A percentile compares a stretch with the other conserved stretches of the same genome.
Conservation (phyloP, 1,140 invertebrate species). For the Heliconius himera region DNA sequence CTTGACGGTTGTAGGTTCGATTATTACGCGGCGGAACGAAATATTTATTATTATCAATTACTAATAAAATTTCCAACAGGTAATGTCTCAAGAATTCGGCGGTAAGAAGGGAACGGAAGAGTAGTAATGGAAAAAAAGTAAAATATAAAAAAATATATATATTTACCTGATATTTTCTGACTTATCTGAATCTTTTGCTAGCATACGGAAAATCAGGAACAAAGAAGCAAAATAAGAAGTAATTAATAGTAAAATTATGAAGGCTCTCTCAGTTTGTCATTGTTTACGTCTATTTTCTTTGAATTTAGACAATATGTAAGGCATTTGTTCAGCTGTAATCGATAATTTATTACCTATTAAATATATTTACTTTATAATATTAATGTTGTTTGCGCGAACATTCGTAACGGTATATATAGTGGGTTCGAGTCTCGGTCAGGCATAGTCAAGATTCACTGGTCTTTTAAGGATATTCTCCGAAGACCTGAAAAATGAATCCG, state of each 20-base stretch:
- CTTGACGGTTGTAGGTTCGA: too few relatives aligned
- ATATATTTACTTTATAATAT: conserved; percentile 25
- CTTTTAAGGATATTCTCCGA: conserved; percentile 27
- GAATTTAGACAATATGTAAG: neutral
- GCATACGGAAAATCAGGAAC: neutral
- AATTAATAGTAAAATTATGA: neutral
- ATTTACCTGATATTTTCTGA: too few relatives aligned
- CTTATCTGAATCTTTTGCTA: too few relatives aligned
- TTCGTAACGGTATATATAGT: conserved; percentile 20
- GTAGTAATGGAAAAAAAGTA: too few relatives aligned
- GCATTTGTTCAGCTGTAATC: conserved; percentile 20
- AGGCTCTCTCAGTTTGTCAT: neutral
- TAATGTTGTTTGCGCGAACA: conserved; percentile 21
- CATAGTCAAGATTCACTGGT: conserved; percentile 22
- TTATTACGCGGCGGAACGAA: too few relatives aligned
- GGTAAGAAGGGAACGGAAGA: too few relatives aligned
- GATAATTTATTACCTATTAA: conserved; percentile 36
- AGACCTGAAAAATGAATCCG: conserved; percentile 28
- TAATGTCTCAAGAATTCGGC: too few relatives aligned
- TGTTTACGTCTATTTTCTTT: conserved; percentile 7
- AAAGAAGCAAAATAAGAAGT: neutral
- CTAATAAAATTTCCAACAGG: too few relatives aligned
- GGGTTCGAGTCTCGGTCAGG: neutral
- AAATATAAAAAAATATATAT: too few relatives aligned
- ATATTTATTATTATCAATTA: too few relatives aligned